Base-by-base conservation (phyloP, 2,888 invertebrate species). In the Volucella inflata region DNA sequence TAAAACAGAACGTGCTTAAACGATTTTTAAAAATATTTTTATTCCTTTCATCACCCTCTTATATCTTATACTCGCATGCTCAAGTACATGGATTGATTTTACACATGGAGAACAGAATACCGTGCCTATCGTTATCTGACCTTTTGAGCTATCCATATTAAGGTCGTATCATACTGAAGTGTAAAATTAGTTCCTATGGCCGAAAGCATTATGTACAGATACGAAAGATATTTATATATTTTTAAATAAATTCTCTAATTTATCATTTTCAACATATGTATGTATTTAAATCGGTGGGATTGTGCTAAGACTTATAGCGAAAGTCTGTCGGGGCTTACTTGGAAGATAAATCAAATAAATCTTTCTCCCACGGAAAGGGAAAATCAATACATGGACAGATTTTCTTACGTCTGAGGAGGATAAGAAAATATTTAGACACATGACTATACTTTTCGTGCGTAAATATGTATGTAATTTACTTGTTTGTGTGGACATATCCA, bases 351-450 rank as follows among this genome's bases (percentile, higher is more conserved):
- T 64, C 53, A 64, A 46, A 57, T 50, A 30, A 59, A 59, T 75
- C 59, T 51, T 12, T 12, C 17, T n/a, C 38, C 55, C 1, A 16
- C 10, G 30, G 76, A 8, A 67, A 42, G 76, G 51, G 68, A 68
- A 46, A 77, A 70, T 70, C 68, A 38, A 77, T 70, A 77, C 2
- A 40, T 38, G 60, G 53, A 14, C 11, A 72, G 62, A 16, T 42
- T 77, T 48, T 55, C 68, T 59, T 77, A 62, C 60, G 68, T 77
- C 53, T 8, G 16, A 42, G 36, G 62, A 72, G 62, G 72, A 50
- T 44, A 72, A 30, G 16, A 8, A 64, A 44, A 62, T 40, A 21
- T 46, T 38, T 38, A 1, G 16, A 17, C 1, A 3, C 21, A 21
- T 38, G 16, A 14, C 1, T 40, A 11, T 40, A 59, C 40, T 59